These are phyloP conservation scores for Alligator sinensis DNA, from an alignment of 2,113 vertebrate genomes.

Conservation along the genomic window DNA sequence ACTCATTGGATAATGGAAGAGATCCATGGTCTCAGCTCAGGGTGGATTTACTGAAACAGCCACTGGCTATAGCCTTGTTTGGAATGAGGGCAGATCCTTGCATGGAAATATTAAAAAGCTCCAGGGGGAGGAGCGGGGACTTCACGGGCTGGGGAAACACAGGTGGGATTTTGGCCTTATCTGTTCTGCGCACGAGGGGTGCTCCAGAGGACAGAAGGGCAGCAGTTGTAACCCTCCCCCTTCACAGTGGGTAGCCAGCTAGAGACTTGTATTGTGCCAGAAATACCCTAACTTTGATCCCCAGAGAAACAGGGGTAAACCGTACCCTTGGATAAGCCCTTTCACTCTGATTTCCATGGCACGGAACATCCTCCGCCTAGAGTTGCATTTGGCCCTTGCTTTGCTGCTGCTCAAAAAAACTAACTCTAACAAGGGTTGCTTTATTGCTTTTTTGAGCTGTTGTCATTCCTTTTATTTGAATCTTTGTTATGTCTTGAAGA, in stretches of 20 bases:
- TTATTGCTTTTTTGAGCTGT: background rate
- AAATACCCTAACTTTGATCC: background rate
- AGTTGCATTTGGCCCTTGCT: background rate
- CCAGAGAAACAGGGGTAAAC: background rate
- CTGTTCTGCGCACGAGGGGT: too few species aligned
- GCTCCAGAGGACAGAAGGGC: slow-evolving; percentile 1
- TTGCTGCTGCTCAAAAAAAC: background rate
- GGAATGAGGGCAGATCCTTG: slow-evolving; percentile 16
- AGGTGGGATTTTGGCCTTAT: background rate
- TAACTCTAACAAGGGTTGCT: background rate
- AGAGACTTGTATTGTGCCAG: background rate
- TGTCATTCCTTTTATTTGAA: background rate
- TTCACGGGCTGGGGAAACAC: background rate
- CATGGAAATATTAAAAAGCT: slow-evolving; percentile 11
- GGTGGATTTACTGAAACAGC: slow-evolving; percentile 15
- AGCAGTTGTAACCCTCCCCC: background rate
- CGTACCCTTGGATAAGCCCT: background rate
- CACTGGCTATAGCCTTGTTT: background rate
- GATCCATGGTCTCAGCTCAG: background rate
- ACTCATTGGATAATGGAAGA: slow-evolving; percentile 39
- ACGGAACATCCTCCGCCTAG: background rate
- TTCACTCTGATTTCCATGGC: background rate
- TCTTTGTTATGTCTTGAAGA: background rate
- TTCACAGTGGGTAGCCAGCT: background rate
- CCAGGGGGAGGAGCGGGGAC: background rate